Conservation (phyloP, 2,113 vertebrate species). For the Strix uralensis region DNA sequence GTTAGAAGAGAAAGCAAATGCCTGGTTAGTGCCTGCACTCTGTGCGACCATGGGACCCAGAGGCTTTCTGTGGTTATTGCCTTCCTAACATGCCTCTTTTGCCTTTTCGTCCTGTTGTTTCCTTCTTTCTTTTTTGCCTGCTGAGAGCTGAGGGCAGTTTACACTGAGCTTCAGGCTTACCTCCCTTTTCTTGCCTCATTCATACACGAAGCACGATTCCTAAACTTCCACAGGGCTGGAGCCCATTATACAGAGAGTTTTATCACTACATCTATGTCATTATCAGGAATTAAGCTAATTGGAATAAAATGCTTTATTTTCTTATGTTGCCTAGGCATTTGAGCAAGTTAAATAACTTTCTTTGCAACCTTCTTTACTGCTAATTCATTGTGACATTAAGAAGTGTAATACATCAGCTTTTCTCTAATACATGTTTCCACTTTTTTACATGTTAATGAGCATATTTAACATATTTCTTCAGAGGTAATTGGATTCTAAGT, state of each 20-base stretch:
- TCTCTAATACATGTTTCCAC: background rate
- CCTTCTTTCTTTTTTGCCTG: background rate
- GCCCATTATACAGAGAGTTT: background rate
- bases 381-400: background rate
- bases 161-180: background rate
- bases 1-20: background rate
- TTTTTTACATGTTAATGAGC: slow-evolving; percentile 24
- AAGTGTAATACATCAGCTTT: background rate
- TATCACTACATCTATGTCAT: background rate
- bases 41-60: fast-evolving
- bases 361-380: background rate
- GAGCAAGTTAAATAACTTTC: background rate
- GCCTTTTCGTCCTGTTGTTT: background rate
- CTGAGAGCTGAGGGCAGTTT: background rate
- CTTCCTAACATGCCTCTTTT: background rate
- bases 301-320: background rate
- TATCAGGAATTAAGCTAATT: background rate
- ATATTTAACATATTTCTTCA: background rate
- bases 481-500: slow-evolving; percentile 2
- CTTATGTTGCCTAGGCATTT: background rate
- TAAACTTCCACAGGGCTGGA: background rate
- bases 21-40: background rate
- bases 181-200: background rate
- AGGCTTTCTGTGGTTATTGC: background rate
- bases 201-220: fast-evolving